A percentile compares a stretch with the other conserved stretches of the same genome.
These are phyloP conservation scores for Drosophila paramelanica DNA, from an alignment of 2,888 invertebrate species.

Conservation along the genomic window DNA sequence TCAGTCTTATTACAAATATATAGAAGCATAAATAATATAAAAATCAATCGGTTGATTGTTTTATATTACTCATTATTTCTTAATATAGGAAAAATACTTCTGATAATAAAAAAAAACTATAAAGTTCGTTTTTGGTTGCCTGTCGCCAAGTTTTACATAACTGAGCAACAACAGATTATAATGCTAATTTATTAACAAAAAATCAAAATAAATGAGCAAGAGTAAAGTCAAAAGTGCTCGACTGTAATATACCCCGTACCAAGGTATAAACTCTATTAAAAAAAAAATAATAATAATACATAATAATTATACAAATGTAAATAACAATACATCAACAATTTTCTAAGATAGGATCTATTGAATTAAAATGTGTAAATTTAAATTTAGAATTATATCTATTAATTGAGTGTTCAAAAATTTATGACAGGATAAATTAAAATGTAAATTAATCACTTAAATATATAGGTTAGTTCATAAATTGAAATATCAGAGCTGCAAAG, in stretches of 20 bases:
- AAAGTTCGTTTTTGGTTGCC: neutral
- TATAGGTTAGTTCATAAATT: neutral
- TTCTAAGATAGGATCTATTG: no score
- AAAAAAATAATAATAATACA: neutral
- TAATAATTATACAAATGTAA: neutral
- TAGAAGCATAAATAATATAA: no score
- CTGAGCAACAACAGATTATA: constrained; percentile 1
- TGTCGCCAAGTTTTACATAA: constrained; percentile 5
- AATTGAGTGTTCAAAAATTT: no score
- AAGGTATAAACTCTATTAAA: neutral
- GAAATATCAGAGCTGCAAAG: neutral
- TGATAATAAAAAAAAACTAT: neutral
- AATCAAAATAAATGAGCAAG: neutral
- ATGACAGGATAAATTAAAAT: neutral
- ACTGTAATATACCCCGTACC: neutral
- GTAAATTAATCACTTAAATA: neutral
- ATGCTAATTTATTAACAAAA: constrained; percentile 6
- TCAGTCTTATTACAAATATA: no score
- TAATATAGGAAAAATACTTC: neutral
- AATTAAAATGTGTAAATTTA: neutral
- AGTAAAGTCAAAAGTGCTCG: neutral
- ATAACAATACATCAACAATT: neutral
- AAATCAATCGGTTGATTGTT: no score
- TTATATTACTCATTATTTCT: no score
- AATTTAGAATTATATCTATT: neutral